phyloP scores from a whole-genome alignment of 2,888 invertebrate genomes.

The Tetranychus truncatus region DNA sequence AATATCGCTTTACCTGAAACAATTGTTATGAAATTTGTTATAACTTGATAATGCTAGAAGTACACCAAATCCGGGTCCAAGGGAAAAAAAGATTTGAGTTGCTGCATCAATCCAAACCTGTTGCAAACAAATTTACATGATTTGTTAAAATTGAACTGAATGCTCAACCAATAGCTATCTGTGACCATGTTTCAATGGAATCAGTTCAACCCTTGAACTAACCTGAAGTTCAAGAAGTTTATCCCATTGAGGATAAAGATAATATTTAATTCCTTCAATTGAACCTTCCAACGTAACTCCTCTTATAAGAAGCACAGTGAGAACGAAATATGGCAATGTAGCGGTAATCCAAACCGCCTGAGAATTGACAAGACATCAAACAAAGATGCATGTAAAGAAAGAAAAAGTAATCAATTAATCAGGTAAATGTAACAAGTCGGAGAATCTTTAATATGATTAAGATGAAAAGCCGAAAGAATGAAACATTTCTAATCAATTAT shows the following conservation, averaged over 20 bases:
- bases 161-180: not conserved
- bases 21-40: constrained; percentile 77
- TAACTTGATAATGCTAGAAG: constrained; percentile 73
- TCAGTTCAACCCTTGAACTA: constrained; percentile 24
- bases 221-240: constrained; percentile 58
- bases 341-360: constrained; percentile 62
- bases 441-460: not conserved
- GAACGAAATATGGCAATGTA: constrained; percentile 70
- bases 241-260: constrained; percentile 72
- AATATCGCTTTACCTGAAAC: constrained; percentile 16
- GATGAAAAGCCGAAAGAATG: no score
- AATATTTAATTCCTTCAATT: constrained; percentile 63
- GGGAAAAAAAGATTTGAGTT: constrained; percentile 77
- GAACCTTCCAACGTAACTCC: constrained; percentile 73
- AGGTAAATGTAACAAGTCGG: not conserved
- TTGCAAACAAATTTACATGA: constrained; percentile 11
- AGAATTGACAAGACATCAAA: constrained; percentile 1
- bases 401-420: not conserved
- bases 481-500: no score
- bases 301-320: constrained; percentile 59
- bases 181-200: not conserved
- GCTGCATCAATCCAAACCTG: constrained; percentile 86
- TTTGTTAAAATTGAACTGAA: not conserved
- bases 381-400: not conserved
- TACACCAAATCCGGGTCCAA: constrained; percentile 81